These are phyloP conservation scores for Hydrotaea cyrtoneurina DNA, from an alignment of 2,888 invertebrate genomes.

Conservation along the genomic window DNA sequence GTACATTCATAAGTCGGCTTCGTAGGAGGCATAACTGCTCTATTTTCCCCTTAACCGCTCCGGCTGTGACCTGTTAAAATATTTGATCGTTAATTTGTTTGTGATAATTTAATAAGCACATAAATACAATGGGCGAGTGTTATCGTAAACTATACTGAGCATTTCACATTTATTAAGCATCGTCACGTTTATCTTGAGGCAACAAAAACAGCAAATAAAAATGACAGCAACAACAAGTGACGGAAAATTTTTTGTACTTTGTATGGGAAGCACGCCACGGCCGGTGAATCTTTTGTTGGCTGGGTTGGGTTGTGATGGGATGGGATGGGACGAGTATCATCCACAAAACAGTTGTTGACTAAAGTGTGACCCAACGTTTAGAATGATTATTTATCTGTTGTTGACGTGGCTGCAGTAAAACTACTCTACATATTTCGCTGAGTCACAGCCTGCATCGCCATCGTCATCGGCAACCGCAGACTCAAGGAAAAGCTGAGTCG, in stretches of 20 bases:
- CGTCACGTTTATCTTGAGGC: conserved; percentile 17
- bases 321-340: not conserved
- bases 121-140: conserved; percentile 21
- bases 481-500: not conserved
- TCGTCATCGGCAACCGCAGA: not conserved
- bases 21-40: too few relatives aligned
- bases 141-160: conserved; percentile 6
- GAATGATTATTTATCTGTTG: conserved; percentile 7
- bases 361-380: conserved; percentile 32
- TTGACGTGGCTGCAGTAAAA: not conserved
- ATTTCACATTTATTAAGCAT: conserved; percentile 34
- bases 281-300: too few relatives aligned
- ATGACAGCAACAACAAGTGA: not conserved
- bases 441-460: not conserved
- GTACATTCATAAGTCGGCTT: too few relatives aligned
- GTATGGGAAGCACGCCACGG: not conserved
- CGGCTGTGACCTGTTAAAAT: conserved; percentile 24
- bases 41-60: too few relatives aligned
- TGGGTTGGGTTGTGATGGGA: not conserved
- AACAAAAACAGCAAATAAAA: not conserved
- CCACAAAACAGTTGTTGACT: not conserved
- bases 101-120: conserved; percentile 34
- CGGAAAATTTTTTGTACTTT: conserved; percentile 23
- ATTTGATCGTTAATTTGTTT: conserved; percentile 18
- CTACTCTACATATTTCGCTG: not conserved